Evolutionary conservation across 2,888 invertebrate genomes (phyloP).

Genomic region (Candidula unifasciata): DNA sequence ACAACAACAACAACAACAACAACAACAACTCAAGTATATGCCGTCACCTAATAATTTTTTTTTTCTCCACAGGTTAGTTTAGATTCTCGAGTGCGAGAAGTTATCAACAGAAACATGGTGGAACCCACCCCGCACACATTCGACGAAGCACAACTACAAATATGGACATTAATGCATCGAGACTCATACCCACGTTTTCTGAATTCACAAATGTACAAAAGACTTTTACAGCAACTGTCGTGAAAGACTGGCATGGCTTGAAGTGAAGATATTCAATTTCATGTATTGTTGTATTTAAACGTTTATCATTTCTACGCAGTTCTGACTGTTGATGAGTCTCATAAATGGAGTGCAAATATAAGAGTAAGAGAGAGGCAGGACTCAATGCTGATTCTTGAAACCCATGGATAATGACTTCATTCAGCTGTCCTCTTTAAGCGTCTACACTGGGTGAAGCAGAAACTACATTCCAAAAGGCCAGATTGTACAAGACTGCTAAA

Average conservation of each 20-base stretch:
- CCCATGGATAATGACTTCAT: too few species aligned
- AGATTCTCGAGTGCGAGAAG: constrained; percentile 85
- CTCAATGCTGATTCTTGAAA: background rate
- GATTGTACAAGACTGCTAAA: background rate
- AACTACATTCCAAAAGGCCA: constrained; percentile 22
- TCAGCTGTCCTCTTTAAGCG: background rate
- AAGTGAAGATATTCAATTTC: background rate
- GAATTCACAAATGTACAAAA: constrained; percentile 93
- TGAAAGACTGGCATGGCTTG: constrained; percentile 57
- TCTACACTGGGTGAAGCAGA: background rate
- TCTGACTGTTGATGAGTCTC: background rate
- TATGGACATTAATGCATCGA: constrained; percentile 99
- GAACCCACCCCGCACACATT: constrained; percentile 97
- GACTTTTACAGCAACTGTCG: constrained; percentile 81
- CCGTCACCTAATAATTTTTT: background rate
- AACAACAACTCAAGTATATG: background rate
- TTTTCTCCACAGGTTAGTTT: constrained; percentile 42
- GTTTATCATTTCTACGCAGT: background rate
- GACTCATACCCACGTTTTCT: constrained; percentile 99
- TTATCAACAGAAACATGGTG: constrained; percentile 98
- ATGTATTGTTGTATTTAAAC: background rate
- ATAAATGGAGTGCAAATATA: background rate
- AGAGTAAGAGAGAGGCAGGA: background rate
- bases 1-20: background rate
- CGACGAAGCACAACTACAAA: constrained; percentile 99